phyloP scores from a whole-genome alignment of 2,888 invertebrate genomes.

The Latheticus oryzae region DNA sequence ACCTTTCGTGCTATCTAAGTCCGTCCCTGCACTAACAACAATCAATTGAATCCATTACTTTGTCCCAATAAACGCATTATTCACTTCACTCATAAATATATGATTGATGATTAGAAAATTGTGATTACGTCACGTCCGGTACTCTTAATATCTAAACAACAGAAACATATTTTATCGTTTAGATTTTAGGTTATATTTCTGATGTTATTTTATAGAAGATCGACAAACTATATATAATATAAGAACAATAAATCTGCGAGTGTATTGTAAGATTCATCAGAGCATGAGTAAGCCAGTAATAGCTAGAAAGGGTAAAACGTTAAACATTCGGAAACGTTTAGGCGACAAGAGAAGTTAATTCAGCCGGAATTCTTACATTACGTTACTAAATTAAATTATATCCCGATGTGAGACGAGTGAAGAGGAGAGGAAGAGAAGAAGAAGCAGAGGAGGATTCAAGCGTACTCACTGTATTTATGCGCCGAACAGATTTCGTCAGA shows the following conservation, averaged over 20 bases:
- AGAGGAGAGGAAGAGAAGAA: slow-evolving; percentile 7
- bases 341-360: slow-evolving; percentile 64
- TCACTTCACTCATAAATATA: slow-evolving; percentile 65
- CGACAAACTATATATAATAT: slow-evolving; percentile 49
- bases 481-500: slow-evolving; percentile 40
- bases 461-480: slow-evolving; percentile 41
- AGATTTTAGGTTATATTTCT: slow-evolving; percentile 6
- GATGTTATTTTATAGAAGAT: slow-evolving; percentile 13
- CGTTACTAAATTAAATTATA: slow-evolving; percentile 59
- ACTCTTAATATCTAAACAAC: slow-evolving; percentile 10
- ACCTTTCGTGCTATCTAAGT: no score
- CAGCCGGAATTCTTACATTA: slow-evolving; percentile 66
- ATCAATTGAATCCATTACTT: slow-evolving; percentile 56
- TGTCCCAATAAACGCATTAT: slow-evolving; percentile 61
- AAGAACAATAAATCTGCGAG: slow-evolving; percentile 62
- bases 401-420: slow-evolving; percentile 49
- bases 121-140: slow-evolving; percentile 65
- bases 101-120: slow-evolving; percentile 67
- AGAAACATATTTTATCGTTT: slow-evolving; percentile 6
- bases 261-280: slow-evolving; percentile 63
- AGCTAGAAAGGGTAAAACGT: slow-evolving; percentile 62
- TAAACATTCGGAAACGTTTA: slow-evolving; percentile 64
- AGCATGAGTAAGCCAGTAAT: slow-evolving; percentile 65
- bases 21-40: slow-evolving; percentile 48
- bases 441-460: slow-evolving; percentile 1